phyloP scores from a whole-genome alignment of 2,113 vertebrate species.

The Strix uralensis region DNA sequence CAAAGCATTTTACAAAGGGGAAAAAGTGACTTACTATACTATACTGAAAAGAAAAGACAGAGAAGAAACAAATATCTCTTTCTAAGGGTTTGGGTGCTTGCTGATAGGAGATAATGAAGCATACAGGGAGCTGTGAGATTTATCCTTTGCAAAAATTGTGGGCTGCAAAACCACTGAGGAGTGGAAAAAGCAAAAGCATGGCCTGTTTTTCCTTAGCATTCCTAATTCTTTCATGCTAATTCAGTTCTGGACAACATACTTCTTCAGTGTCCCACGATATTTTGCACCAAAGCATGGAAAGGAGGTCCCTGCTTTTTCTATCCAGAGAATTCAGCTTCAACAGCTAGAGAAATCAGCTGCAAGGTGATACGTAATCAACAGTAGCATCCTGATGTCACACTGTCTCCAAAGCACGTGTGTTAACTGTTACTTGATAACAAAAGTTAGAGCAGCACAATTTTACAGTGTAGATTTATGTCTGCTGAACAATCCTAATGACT shows the following conservation, averaged over 20 bases:
- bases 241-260: background rate
- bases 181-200: background rate
- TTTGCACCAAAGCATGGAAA: background rate
- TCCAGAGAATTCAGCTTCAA: background rate
- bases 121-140: background rate
- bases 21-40: background rate
- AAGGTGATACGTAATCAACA: background rate
- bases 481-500: background rate
- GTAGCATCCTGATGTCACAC: background rate
- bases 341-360: background rate
- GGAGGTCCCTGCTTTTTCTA: background rate
- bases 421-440: background rate
- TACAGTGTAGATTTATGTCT: background rate
- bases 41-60: background rate
- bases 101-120: background rate
- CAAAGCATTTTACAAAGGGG: background rate
- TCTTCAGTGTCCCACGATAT: background rate
- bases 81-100: background rate
- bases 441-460: background rate
- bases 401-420: rapidly evolving
- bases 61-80: background rate
- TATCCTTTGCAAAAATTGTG: background rate
- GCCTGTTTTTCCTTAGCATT: background rate
- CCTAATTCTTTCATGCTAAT: background rate
- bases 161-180: background rate